Evolutionary conservation across 2,888 invertebrate genomes (phyloP), one percentile per base, ranked within the genome.

Genomic region (Acleris literana): DNA sequence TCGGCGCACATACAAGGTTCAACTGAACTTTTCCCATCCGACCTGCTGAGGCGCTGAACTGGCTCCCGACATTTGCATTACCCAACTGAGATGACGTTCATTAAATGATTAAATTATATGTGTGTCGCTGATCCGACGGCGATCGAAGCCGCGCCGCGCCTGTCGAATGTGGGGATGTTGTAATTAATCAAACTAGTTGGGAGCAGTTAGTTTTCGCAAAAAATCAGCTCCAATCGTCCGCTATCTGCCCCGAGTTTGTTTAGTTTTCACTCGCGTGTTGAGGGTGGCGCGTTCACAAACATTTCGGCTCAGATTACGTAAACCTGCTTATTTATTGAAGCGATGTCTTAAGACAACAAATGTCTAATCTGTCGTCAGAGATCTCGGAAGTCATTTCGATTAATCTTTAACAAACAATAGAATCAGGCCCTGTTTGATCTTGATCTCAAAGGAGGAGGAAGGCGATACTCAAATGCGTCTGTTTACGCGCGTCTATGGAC

Each of bases 391-490:
- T 58, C 48, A 59, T 64, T 54, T 59, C 59, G 39, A 64, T 64
- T 64, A 59, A 64, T 64, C 64, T 64, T 64, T 62, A 62, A 59
- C 64, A 64, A 61, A 64, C 59, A 64, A 64, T 59, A 54, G 53
- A 18, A 63, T 53, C 22, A 6, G 44, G 17, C 49, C 16, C 43
- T 16, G 43, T 64, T 54, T 64, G 48, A 54, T 64, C 64, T 54
- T n/a, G 53, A 54, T 53, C 52, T 59, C 59, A 54, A 54, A 64
- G 53, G 59, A 22, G 55, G 20, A 18, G 54, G 16, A n/a, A 18
- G 39, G 39, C 54, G 18, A 20, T 20, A 39, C 39, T 4, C 46
- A 39, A 54, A 54, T 18, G 33, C 54, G 54, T 53, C 39, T 54
- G 13, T 39, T 39, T 39, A 18, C 39, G 39, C 33, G 39, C 49